phyloP scores from a whole-genome alignment of 2,888 invertebrate species.

The Agrotis exclamationis region DNA sequence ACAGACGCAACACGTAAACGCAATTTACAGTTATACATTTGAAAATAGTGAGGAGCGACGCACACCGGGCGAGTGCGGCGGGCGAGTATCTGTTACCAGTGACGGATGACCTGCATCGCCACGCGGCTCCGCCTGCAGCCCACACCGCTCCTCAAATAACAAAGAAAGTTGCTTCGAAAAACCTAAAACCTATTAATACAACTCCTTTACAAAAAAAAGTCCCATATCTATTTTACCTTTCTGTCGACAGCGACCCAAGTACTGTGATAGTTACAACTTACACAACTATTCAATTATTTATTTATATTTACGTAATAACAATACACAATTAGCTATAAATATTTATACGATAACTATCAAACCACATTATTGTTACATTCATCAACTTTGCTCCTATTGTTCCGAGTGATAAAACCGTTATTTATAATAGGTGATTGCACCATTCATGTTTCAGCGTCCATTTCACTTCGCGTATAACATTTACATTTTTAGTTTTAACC shows the following conservation, averaged over 20 bases:
- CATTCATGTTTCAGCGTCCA: constrained; percentile 84
- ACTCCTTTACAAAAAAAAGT: constrained; percentile 82
- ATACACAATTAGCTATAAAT: constrained; percentile 92
- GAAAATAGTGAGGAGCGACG: constrained; percentile 57
- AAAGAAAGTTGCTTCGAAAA: constrained; percentile 71
- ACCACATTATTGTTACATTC: constrained; percentile 88
- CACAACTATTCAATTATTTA: constrained; percentile 90
- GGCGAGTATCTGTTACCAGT: constrained; percentile 23
- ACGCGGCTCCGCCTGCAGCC: constrained; percentile 38
- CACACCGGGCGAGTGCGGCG: constrained; percentile 42
- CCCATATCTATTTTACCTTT: constrained; percentile 76
- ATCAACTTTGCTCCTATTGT: constrained; percentile 84
- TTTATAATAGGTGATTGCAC: constrained; percentile 85
- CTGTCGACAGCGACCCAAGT: constrained; percentile 83
- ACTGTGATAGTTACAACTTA: constrained; percentile 90
- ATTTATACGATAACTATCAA: constrained; percentile 91
- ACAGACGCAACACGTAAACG: constrained; percentile 80
- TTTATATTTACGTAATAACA: constrained; percentile 91
- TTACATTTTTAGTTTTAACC: constrained; percentile 83
- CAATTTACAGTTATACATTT: constrained; percentile 70
- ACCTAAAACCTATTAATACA: constrained; percentile 82
- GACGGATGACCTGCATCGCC: constrained; percentile 31
- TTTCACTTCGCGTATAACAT: constrained; percentile 84
- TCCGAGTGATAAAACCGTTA: constrained; percentile 82
- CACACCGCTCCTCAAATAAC: constrained; percentile 62